Conservation (phyloP, 2,797 vertebrate genomes). For the Adrianichthys oophorus region DNA sequence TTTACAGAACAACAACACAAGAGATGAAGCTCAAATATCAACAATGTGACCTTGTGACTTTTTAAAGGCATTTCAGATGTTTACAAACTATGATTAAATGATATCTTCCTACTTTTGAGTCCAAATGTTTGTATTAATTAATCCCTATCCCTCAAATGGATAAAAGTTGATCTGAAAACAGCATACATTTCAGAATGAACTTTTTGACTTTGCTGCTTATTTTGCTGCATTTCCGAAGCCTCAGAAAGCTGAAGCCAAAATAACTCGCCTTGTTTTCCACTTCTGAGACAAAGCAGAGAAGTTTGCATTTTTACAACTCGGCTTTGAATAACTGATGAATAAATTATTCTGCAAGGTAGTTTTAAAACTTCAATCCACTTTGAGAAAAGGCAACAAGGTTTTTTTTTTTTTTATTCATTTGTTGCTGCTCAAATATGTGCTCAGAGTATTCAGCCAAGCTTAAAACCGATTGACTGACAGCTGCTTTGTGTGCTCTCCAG, state of each 20-base stretch:
- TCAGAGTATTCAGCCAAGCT: conserved; percentile 28
- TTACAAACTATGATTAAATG: no score
- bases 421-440: conserved; percentile 10
- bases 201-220: conserved; percentile 1
- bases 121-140: no score
- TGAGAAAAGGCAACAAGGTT: conserved; percentile 17
- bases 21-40: no score
- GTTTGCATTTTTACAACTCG: conserved; percentile 18
- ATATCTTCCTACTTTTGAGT: no score
- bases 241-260: conserved; percentile 6
- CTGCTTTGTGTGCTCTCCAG: conserved; percentile 14
- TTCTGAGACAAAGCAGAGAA: conserved; percentile 11
- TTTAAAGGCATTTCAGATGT: no score
- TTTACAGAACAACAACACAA: no score
- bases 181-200: not conserved
- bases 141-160: no score
- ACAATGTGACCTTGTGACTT: no score
- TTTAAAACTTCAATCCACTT: conserved; percentile 30
- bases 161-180: not conserved
- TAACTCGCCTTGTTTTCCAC: not conserved
- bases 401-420: conserved; percentile 18
- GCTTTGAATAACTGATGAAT: conserved; percentile 57
- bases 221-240: not conserved
- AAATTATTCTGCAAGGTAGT: conserved; percentile 45
- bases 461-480: conserved; percentile 41